Percentiles rank a stretch among this genome's conserved stretches.
phyloP scores from a whole-genome alignment of 2,888 invertebrate genomes.

The Volucella zonaria region DNA sequence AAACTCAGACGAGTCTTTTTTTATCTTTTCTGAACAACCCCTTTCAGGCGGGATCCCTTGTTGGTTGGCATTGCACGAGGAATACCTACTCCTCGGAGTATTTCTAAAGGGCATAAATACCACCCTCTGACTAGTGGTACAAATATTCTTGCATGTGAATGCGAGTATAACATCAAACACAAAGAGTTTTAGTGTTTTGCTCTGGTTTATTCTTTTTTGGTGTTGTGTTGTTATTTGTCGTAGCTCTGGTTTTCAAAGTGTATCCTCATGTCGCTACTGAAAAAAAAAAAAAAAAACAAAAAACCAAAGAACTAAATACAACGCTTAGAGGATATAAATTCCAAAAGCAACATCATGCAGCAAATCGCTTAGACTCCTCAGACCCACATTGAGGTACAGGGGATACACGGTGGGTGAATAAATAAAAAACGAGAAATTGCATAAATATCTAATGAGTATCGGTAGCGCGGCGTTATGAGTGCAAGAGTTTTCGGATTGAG shows the following conservation, averaged over 20 bases:
- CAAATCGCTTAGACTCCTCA: constrained; percentile 1
- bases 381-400: neutral
- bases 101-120: constrained; percentile 27
- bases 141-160: constrained; percentile 16
- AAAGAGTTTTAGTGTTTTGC: constrained; percentile 52
- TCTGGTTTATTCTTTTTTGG: constrained; percentile 39
- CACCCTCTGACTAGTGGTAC: constrained; percentile 9
- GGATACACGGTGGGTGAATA: constrained; percentile 35
- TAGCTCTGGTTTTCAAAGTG: constrained; percentile 16
- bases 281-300: too few species aligned
- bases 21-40: neutral
- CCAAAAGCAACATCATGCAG: constrained; percentile 28
- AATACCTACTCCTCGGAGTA: constrained; percentile 31
- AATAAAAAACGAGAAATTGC: constrained; percentile 65
- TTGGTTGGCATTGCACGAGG: constrained; percentile 37
- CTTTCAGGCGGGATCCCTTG: neutral
- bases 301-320: neutral
- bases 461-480: constrained; percentile 29
- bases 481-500: too few species aligned
- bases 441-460: constrained; percentile 71
- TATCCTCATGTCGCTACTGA: neutral
- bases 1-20: constrained; percentile 1
- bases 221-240: neutral
- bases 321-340: constrained; percentile 47
- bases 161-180: constrained; percentile 48